A percentile compares a stretch with the other conserved stretches of the same genome.
phyloP scores from a whole-genome alignment of 2,113 vertebrate genomes.

The Eupsittula cactorum region DNA sequence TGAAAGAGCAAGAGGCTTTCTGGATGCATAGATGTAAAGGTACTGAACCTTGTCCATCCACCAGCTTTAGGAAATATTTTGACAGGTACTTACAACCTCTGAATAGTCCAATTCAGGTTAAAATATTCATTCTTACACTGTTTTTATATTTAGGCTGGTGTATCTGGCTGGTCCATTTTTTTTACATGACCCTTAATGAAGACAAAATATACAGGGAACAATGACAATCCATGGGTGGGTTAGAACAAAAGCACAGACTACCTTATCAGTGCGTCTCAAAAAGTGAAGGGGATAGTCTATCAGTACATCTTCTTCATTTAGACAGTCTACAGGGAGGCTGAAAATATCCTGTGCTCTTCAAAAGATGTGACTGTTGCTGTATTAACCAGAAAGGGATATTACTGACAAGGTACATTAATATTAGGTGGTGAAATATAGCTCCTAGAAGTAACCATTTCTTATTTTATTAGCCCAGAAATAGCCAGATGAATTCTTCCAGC shows the following conservation, averaged over 20 bases:
- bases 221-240: background rate
- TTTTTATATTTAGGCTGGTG: background rate
- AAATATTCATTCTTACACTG: background rate
- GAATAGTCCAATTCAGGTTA: background rate
- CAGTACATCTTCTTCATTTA: conserved; percentile 5
- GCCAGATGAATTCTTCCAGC: background rate
- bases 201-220: background rate
- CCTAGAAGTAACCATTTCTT: conserved; percentile 36
- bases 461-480: conserved; percentile 40
- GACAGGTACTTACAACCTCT: background rate
- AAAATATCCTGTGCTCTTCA: conserved; percentile 32
- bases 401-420: conserved; percentile 38
- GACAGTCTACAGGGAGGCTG: background rate
- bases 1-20: background rate
- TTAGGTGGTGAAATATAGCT: background rate
- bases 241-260: background rate
- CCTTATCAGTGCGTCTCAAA: background rate
- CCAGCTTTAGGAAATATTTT: background rate
- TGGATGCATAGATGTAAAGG: background rate
- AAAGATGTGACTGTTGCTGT: background rate
- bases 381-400: conserved; percentile 12
- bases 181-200: background rate
- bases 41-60: background rate
- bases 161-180: background rate
- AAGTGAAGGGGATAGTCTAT: background rate